Base-by-base conservation (phyloP, 1,140 invertebrate species). In the Pseudomyrmex concolor region DNA sequence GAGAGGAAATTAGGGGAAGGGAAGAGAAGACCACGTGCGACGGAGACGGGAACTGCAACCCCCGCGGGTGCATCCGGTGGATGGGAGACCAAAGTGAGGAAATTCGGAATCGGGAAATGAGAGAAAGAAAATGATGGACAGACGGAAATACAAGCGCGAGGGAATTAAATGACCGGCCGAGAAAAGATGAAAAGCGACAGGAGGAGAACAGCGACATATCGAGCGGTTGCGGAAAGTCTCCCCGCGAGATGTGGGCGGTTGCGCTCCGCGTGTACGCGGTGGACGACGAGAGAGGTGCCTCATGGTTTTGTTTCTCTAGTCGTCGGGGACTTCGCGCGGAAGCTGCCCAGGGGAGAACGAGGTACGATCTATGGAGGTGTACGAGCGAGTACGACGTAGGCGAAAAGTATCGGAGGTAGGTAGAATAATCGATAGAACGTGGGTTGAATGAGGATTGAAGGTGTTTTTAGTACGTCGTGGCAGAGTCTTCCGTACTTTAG, bases 401-500 rank as follows among this genome's bases (percentile, higher is more conserved):
- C 19, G 76, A 48, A 50, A 70, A 57, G 34, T 59, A 68, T 78
- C 54, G 43, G 19, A 8, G 17, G 22, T 17, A 80, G 22, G 54
- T 71, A 45, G 22, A 59, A 59, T 71, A 80, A 71, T 80, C 76
- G 76, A 80, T 70, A 19, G 19, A 71, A 19, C 51, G 19, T 12
- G 25, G 34, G 34, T 34, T 0, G 34, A 34, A 8, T 80, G 54
- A 60, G 66, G 15, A 19, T 25, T 34, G 54, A 59, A 4, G 34
- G 17, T 5, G 54, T 80, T 80, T 59, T 80, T 22, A 59, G 54
- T 48, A 48, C 34, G 43, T 8, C 63, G 4, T 51, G 73, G 48
- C 73, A 45, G 60, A 25, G 48, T 22, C 25, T 48, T 34, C n/a
- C 19, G 10, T 15, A 12, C 10, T 50, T 78, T 45, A 80, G 22